Base-by-base conservation (phyloP, 2,888 invertebrate species). In the Strigamia maritima region DNA sequence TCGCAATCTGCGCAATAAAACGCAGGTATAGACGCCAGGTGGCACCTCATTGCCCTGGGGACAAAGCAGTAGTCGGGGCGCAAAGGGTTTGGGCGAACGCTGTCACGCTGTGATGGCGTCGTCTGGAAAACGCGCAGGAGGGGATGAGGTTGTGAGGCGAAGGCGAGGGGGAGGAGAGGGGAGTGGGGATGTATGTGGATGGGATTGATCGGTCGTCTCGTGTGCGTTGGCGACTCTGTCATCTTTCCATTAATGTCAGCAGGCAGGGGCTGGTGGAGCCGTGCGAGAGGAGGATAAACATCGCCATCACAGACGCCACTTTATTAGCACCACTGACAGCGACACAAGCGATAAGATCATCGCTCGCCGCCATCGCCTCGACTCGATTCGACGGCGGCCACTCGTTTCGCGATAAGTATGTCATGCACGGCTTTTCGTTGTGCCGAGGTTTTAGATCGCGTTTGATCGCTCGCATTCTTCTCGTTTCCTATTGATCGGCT, bases 401-500 rank as follows among this genome's bases (percentile, higher is more conserved):
- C 65, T 65, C 65, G 65, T 24, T 22, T 16, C 65, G 60, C 60
- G 65, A 65, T 65, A 65, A 65, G 65, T 65, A 16, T 65, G 65
- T 65, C 65, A 65, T 49, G 16, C n/a, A 16, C 49, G n/a, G 60
- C 60, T 6, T 24, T 65, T 65, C 16, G 65, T 12, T 65, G 12
- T 65, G 16, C 24, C 26, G 65, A 26, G 65, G 65, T 65, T 65
- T 65, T 16, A 65, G 26, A 65, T 65, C 28, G 65, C 10, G 65
- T 65, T 65, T 38, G 75, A 38, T 75, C 75, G 74, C 74, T 74
- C 74, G 75, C 75, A 38, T 75, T 75, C 65, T 65, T 65, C 65
- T 24, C 65, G 24, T 65, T 65, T 65, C 16, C 28, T 65, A 65
- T 65, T 65, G 65, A 65, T 65, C 65, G 65, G 49, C 49, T 31